Percentiles rank a stretch among this genome's conserved stretches.
Evolutionary conservation across 2,888 invertebrate species (phyloP).

Genomic region (Chydorus sphaericus): DNA sequence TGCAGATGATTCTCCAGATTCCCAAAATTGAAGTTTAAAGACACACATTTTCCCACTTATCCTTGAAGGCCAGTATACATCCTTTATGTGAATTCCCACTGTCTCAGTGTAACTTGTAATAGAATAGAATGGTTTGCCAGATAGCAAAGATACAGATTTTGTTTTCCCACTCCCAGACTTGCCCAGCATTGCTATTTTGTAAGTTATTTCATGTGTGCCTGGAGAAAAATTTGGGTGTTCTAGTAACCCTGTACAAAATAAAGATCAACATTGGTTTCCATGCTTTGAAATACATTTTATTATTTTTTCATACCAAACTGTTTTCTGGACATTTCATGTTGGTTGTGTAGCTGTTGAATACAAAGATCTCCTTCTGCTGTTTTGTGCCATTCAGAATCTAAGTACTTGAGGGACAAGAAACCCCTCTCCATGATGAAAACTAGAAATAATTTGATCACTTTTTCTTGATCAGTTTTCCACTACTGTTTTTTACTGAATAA

Average conservation of each 20-base stretch:
- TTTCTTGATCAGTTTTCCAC: no score
- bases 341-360: slow-evolving; percentile 25
- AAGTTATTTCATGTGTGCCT: slow-evolving; percentile 38
- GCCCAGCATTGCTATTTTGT: slow-evolving; percentile 40
- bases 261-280: not conserved
- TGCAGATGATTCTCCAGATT: slow-evolving; percentile 38
- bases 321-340: slow-evolving; percentile 20
- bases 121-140: slow-evolving; percentile 31
- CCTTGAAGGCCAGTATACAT: slow-evolving; percentile 41
- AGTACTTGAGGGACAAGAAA: not conserved
- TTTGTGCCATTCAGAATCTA: slow-evolving; percentile 25
- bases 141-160: slow-evolving; percentile 34
- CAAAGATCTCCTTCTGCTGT: slow-evolving; percentile 27
- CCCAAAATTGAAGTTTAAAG: slow-evolving; percentile 42
- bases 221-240: slow-evolving; percentile 36
- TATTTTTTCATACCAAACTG: slow-evolving; percentile 17
- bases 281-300: not conserved
- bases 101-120: slow-evolving; percentile 31
- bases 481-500: no score
- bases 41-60: slow-evolving; percentile 38
- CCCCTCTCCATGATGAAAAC: no score
- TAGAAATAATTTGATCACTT: no score
- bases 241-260: slow-evolving; percentile 31
- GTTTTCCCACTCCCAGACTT: slow-evolving; percentile 40
- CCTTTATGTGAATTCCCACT: slow-evolving; percentile 37